A percentile compares a stretch with the other conserved stretches of the same genome.
Evolutionary conservation across 2,888 invertebrate genomes (phyloP).

Genomic region (Metallyticus violacea): DNA sequence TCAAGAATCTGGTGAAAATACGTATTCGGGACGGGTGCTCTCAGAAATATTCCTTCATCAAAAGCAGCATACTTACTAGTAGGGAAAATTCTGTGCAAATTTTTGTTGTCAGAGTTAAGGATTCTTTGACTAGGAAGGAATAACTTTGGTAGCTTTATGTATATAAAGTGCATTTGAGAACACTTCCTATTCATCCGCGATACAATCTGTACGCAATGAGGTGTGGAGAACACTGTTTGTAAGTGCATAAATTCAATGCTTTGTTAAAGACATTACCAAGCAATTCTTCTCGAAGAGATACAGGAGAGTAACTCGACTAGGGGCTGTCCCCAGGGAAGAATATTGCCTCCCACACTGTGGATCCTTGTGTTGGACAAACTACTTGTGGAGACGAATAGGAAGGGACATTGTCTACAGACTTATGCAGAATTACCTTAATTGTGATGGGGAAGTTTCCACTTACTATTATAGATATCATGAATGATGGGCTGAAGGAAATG

Average conservation of each 20-base stretch:
- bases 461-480: too few species aligned
- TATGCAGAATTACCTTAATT: neutral
- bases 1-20: constrained; percentile 36
- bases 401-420: neutral
- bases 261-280: constrained; percentile 8
- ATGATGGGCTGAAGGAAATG: neutral
- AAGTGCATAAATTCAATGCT: constrained; percentile 25
- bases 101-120: neutral
- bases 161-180: constrained; percentile 38
- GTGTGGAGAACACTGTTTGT: constrained; percentile 2
- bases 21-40: constrained; percentile 25
- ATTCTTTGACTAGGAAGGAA: constrained; percentile 22
- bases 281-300: neutral
- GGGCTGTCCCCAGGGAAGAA: neutral
- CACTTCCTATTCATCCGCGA: constrained; percentile 28
- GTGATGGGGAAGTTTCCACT: too few species aligned
- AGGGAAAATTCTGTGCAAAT: constrained; percentile 26
- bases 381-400: neutral
- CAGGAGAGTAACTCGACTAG: neutral
- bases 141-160: constrained; percentile 34
- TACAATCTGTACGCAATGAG: constrained; percentile 4
- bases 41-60: constrained; percentile 10
- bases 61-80: constrained; percentile 34
- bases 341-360: neutral
- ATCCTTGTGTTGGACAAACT: neutral